phyloP scores from a whole-genome alignment of 2,797 vertebrate genomes.

The Meriones psammophilus region DNA sequence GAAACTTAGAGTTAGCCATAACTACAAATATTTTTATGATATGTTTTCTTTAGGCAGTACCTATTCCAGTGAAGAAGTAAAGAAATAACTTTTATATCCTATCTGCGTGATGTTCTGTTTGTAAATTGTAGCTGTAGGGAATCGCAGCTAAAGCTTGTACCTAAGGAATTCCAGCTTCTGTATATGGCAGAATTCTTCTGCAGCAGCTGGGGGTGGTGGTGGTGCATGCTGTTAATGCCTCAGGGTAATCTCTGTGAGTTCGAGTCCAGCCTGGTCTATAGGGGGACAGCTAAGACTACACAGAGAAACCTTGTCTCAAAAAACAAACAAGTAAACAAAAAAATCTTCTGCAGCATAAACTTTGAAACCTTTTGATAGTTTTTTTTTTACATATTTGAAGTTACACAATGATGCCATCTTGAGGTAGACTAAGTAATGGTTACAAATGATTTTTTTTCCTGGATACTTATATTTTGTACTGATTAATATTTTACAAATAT shows the following conservation, averaged over 20 bases:
- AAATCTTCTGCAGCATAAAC: conserved; percentile 1
- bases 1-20: conserved; percentile 11
- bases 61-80: conserved; percentile 27
- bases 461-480: conserved; percentile 11
- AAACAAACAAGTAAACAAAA: too few relatives aligned
- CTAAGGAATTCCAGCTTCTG: neutral
- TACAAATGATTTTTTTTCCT: conserved; percentile 26
- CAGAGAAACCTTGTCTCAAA: too few relatives aligned
- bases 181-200: neutral
- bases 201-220: neutral
- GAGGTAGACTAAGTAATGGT: conserved; percentile 18
- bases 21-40: conserved; percentile 43
- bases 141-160: neutral
- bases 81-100: neutral
- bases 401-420: conserved; percentile 52
- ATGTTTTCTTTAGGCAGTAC: neutral
- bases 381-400: conserved; percentile 6
- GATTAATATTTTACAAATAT: conserved; percentile 47
- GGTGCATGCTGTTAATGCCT: too few relatives aligned
- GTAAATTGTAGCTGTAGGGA: neutral
- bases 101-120: neutral
- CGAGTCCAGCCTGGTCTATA: too few relatives aligned
- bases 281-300: too few relatives aligned
- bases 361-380: conserved; percentile 12
- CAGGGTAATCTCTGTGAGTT: too few relatives aligned